Conservation (phyloP, 2,113 vertebrate species). For the Quiscalus mexicanus region DNA sequence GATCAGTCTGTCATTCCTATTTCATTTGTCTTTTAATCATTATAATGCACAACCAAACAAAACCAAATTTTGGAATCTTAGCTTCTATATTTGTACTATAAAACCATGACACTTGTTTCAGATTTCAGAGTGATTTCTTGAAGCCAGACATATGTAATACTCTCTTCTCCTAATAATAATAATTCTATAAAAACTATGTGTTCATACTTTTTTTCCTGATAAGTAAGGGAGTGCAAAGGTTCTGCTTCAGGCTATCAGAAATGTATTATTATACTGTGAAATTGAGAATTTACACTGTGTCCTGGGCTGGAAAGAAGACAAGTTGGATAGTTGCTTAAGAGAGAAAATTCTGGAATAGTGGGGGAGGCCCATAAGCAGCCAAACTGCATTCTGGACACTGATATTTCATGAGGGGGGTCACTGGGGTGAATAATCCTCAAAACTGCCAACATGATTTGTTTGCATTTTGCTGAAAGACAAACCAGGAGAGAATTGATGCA, state of each 20-base stretch:
- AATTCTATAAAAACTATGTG: not conserved
- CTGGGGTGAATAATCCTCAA: not conserved
- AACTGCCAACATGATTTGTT: not conserved
- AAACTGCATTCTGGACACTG: not conserved
- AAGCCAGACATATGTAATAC: not conserved
- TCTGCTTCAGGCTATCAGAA: not conserved
- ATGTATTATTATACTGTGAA: not conserved
- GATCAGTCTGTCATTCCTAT: not conserved
- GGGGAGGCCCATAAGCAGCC: not conserved
- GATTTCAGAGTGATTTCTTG: not conserved
- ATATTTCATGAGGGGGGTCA: not conserved
- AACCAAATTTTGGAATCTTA: not conserved
- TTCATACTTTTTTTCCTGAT: not conserved
- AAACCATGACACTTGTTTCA: not conserved
- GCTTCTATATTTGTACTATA: not conserved
- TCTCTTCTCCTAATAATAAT: not conserved
- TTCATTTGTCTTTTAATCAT: not conserved
- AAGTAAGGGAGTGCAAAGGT: accelerated
- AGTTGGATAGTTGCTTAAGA: not conserved
- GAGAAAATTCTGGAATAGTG: not conserved
- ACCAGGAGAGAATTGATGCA: not conserved
- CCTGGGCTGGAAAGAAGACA: not conserved
- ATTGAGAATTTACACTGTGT: not conserved
- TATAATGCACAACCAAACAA: not conserved
- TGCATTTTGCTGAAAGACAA: not conserved